Base-by-base conservation (phyloP, 2,797 vertebrate genomes). In the Enteromius trimaculatus region DNA sequence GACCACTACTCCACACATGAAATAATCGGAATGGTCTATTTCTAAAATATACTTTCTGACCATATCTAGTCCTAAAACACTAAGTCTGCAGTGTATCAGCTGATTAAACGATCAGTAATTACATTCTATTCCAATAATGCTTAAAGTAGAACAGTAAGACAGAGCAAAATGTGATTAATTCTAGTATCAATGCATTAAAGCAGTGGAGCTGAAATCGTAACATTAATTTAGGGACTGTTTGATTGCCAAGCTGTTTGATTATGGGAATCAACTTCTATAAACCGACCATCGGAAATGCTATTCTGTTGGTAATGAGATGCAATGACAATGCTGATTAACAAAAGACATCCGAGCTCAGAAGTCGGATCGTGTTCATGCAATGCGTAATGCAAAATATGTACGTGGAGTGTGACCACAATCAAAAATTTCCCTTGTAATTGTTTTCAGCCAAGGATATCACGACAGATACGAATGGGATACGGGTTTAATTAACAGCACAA, bases 401-500 rank as follows among this genome's bases (percentile, higher is more conserved):
- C 13, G 23, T 80, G 70, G 82, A 71, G 76, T 85, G 83, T 55
- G 80, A 58, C 68, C 62, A 60, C 79, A 74, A 76, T 83, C 79
- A 80, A 80, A 86, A 79, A 82, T 83, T 37, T 75, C 31, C 66
- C 23, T 64, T 75, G 51, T 53, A 78, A 68, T 82, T 87, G 83
- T 86, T 85, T 86, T 71, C 62, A 76, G 64, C 64, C 51, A 58
- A 78, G 19, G 47, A 77, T 81, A 64, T 76, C 10, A 79, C 42
- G 75, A 74, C 69, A 75, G 75, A 80, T 80, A 60, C 2, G n/a
- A 88, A 83, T 66, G 21, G 14, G 66, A 76, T 81, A 85, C 31
- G 70, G 74, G 37, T 83, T 86, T 87, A 89, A 85, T 86, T 86
- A 83, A 86, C 85, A 83, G 75, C 51, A 84, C 70, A 86, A 83